Base-by-base conservation (phyloP, 2,797 vertebrate genomes). In the Kryptolebias ocellatus region DNA sequence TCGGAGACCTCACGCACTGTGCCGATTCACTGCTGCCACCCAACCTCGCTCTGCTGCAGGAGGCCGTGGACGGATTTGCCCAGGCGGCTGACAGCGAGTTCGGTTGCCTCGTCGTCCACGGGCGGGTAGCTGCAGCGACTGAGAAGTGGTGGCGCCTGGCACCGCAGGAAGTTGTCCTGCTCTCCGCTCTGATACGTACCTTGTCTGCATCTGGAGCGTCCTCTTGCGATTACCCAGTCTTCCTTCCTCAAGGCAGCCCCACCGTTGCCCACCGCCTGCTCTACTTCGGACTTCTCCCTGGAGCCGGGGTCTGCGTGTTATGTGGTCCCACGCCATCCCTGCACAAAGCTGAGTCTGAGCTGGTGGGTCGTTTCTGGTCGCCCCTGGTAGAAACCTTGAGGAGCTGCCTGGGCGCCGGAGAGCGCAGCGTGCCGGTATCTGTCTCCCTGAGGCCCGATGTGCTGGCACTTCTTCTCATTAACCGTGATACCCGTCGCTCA, bases 211-310 rank as follows among this genome's bases (percentile, higher is more conserved):
- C 93, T 0, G 93, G 92, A 2, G 92, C 93, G 0, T 70, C 93
- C 0, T 95, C 96, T 2, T 94, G 95, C 0, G 96, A 98, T 80
- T 95, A 95, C 79, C 96, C 96, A 0, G 92, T 97, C 60, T 97
- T 97, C 83, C 92, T 97, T 45, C 96, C 96, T 0, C 95, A 96
- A n/a, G 95, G 96, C 50, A 98, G 96, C 72, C 96, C 96, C 53
- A 96, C 94, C 0, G 94, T 98, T 39, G 95, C 96, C 1, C 95
- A 96, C 65, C 94, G 96, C 16, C 93, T 97, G 10, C 92, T 98
- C 47, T 93, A 94, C 39, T 95, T 97, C 76, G 94, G 93, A 67
- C 90, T 98, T 60, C 93, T 97, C 5, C 95, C 94, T 0, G 93
- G 94, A 28, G 90, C 92, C 27, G 93, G 95, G 9, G 92, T 94